Conservation (phyloP, 2,888 invertebrate genomes). For the Dichetophora obliterata region DNA sequence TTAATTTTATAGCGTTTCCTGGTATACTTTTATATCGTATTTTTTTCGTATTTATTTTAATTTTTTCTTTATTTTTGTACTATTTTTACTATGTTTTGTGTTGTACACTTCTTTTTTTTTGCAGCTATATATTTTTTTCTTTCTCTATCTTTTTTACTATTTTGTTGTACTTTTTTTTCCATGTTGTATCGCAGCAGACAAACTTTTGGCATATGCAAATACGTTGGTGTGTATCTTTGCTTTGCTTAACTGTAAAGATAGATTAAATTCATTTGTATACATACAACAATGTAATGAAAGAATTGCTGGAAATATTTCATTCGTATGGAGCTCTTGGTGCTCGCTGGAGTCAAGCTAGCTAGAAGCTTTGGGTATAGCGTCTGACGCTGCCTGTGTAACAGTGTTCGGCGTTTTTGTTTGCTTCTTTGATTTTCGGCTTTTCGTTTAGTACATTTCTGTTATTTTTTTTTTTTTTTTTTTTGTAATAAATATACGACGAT, state of each 20-base stretch:
- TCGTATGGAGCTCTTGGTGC: background rate
- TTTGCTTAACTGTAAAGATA: conserved; percentile 1
- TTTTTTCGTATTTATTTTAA: conserved; percentile 8
- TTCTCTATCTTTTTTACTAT: background rate
- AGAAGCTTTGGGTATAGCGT: background rate
- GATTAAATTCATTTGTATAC: conserved; percentile 14
- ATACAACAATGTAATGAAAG: background rate
- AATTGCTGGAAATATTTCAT: background rate
- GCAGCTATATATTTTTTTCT: conserved; percentile 10
- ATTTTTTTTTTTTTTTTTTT: conserved; percentile 9
- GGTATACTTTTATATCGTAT: conserved; percentile 7
- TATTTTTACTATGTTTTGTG: conserved; percentile 22
- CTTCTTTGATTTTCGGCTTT: conserved; percentile 4
- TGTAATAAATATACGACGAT: conserved; percentile 7
- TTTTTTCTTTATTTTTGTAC: conserved; percentile 30
- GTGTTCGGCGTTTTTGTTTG: background rate
- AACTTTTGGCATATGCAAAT: background rate
- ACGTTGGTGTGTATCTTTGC: background rate
- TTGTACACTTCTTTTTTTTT: conserved; percentile 12
- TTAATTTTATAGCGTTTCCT: conserved; percentile 22
- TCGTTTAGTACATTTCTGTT: conserved; percentile 26
- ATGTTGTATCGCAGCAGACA: background rate
- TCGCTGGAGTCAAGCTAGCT: background rate
- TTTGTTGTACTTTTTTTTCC: background rate
- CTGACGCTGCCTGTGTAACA: background rate